Evolutionary conservation across 1,140 invertebrate genomes (phyloP).

Genomic region (Apis laboriosa): DNA sequence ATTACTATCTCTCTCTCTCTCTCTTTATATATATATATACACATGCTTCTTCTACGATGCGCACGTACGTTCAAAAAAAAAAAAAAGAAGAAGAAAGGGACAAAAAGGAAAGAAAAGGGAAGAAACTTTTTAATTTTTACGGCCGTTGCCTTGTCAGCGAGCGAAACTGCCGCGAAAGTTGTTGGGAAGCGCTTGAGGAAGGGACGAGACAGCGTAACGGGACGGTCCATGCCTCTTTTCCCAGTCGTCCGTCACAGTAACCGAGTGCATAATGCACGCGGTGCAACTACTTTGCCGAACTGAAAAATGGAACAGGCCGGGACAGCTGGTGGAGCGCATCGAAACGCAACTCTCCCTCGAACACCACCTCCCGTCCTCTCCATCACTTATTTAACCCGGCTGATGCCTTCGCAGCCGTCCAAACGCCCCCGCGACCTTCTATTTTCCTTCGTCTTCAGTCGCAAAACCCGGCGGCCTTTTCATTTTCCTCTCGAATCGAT

Average conservation of each 20-base stretch:
- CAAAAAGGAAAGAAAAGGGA: no score
- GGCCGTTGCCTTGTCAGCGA: background rate
- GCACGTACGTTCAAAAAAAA: no score
- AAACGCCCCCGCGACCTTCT: slow-evolving; percentile 20
- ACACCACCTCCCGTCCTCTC: slow-evolving; percentile 2
- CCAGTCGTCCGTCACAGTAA: slow-evolving; percentile 42
- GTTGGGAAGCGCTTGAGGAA: background rate
- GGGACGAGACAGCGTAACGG: slow-evolving; percentile 9
- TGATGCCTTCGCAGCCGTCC: slow-evolving; percentile 36
- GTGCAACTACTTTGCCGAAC: slow-evolving; percentile 64
- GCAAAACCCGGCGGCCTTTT: background rate
- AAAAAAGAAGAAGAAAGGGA: no score
- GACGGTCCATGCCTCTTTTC: slow-evolving; percentile 28
- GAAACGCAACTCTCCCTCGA: slow-evolving; percentile 51
- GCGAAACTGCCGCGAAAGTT: slow-evolving; percentile 6
- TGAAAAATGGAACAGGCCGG: slow-evolving; percentile 71
- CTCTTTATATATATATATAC: no score
- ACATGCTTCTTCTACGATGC: no score
- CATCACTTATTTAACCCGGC: slow-evolving; percentile 71
- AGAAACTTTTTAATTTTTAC: background rate
- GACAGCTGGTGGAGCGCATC: slow-evolving; percentile 41
- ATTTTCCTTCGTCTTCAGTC: slow-evolving; percentile 11
- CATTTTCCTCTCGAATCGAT: slow-evolving; percentile 21
- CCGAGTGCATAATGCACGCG: slow-evolving; percentile 69
- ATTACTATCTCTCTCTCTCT: no score